A percentile compares a stretch with the other conserved stretches of the same genome.
Evolutionary conservation across 2,888 invertebrate species (phyloP).

Genomic region (Drosophila incognita): DNA sequence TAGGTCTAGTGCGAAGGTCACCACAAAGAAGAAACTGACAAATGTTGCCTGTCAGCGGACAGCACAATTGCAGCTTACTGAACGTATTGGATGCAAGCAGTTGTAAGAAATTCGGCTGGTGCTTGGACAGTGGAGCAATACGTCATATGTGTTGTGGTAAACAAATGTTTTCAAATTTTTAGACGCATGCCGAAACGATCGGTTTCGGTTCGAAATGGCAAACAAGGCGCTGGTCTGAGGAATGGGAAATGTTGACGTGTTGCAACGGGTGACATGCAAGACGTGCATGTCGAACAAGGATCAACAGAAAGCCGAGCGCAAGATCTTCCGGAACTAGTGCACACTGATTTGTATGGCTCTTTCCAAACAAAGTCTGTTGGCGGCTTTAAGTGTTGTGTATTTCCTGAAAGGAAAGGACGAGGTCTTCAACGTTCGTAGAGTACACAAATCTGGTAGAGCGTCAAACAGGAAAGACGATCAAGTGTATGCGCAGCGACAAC

Average conservation of each 20-base stretch:
- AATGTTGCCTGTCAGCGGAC: too few relatives aligned
- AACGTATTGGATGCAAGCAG: constrained; percentile 4
- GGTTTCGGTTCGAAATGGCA: constrained; percentile 1
- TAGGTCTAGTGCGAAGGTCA: too few relatives aligned
- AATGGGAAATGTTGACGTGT: too few relatives aligned
- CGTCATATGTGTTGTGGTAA: constrained; percentile 16
- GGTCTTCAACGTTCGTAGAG: background rate
- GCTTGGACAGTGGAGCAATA: constrained; percentile 16
- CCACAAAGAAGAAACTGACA: too few relatives aligned
- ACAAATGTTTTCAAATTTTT: constrained; percentile 3
- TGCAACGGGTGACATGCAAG: too few relatives aligned
- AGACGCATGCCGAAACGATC: background rate
- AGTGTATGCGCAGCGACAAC: background rate
- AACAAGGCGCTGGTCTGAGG: too few relatives aligned
- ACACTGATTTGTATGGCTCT: background rate
- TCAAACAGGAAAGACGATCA: background rate
- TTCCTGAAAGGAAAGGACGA: background rate
- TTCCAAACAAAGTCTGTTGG: background rate
- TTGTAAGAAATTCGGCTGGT: constrained; percentile 2
- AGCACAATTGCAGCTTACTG: too few relatives aligned
- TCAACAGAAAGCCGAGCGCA: background rate
- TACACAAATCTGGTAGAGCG: background rate
- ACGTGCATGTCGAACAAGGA: too few relatives aligned
- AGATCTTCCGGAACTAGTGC: background rate
- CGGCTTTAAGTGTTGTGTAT: background rate